Evolutionary conservation across 2,797 vertebrate species (phyloP).

Genomic region (Tenualosa thibaudeaui): DNA sequence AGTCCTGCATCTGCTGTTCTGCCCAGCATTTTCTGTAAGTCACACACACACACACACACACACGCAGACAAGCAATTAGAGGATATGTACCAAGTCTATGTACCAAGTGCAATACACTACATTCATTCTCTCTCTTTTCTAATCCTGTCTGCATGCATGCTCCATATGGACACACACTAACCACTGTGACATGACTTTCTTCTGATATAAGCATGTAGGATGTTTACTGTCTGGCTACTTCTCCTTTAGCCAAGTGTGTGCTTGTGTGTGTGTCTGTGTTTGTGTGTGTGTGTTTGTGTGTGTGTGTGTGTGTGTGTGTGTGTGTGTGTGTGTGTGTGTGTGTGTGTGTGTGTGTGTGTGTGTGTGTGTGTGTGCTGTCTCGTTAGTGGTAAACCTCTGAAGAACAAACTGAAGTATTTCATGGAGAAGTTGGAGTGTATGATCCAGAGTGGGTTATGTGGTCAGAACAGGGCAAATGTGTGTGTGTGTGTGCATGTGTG

Average conservation of each 20-base stretch:
- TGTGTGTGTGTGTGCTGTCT: not conserved
- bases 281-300: too few relatives aligned
- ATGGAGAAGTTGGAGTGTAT: not conserved
- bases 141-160: not conserved
- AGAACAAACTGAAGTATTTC: not conserved
- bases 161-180: not conserved
- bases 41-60: conserved; percentile 11
- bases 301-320: too few relatives aligned
- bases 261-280: too few relatives aligned
- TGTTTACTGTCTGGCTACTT: not conserved
- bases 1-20: conserved; percentile 62
- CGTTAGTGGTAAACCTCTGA: conserved; percentile 9
- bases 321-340: too few relatives aligned
- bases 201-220: not conserved
- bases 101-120: not conserved
- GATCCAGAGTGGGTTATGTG: not conserved
- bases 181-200: not conserved
- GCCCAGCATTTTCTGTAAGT: conserved; percentile 65
- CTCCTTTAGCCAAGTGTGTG: not conserved
- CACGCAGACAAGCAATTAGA: not conserved
- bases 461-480: not conserved
- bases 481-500: not conserved
- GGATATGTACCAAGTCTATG: not conserved
- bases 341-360: too few relatives aligned
- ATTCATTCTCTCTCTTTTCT: not conserved